Evolutionary conservation across 2,113 vertebrate genomes (phyloP), one percentile per base, ranked within the genome.

Genomic region (Taurulus bubalis): DNA sequence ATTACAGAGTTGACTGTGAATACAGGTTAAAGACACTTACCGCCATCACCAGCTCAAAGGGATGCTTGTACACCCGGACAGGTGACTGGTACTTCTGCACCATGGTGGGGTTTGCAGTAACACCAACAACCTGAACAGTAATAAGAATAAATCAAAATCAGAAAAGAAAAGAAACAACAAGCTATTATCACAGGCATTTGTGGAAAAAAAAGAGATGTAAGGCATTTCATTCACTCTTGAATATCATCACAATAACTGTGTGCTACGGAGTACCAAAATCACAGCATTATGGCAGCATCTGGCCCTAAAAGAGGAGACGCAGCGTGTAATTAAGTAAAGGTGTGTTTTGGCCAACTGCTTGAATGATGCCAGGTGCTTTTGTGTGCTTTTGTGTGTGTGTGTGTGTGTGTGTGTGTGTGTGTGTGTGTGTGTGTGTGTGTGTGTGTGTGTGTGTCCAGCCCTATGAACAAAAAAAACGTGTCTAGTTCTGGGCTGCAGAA

Each of bases 71-170:
- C 88, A 99, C 97, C 94, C 97, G 90, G 40, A 99, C 97, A 0
- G 98, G 98, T 3, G 97, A 99, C 82, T 99, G 98, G 91, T 99
- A 99, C 90, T 99, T 98, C 89, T 99, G 98, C 94, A 99, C 98
- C 98, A 99, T 99, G 76, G 87, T 87, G 95, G 94, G 51, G 81
- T 77, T 72, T 22, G 34, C 38, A 53, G 72, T 72, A 42, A 88
- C 82, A 66, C 79, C 86, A 40, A 86, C 89, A 68, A 90, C 92
- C 93, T 94, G 87, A 34, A 67, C 66, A 62, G 28, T 77, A 68
- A 82, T 0, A 30, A 22, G 24, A 65, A 83, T 4, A 66, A 81
- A 15, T 34, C 3, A 26, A n/a, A 55, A 28, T 78, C 24, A 71
- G 26, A 67, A 34, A 66, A 55, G 3, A 47, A 6, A 22, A 40